Conservation (phyloP, 2,888 invertebrate species). For the Apeira syringaria region DNA sequence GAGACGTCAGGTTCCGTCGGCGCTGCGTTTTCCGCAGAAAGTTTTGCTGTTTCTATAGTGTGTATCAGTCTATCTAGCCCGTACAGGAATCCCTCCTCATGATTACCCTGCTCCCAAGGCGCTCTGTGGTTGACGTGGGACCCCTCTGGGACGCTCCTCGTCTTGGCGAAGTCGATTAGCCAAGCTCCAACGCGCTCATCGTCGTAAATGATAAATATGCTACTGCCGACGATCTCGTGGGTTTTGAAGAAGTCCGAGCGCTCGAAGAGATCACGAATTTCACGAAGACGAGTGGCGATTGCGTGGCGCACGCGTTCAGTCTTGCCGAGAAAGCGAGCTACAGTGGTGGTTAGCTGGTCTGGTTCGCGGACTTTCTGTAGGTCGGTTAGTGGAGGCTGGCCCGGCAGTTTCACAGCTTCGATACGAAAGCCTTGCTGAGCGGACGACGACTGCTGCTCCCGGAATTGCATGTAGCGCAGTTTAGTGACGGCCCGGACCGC, state of each 20-base stretch:
- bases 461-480: constrained; percentile 97
- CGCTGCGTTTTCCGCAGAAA: constrained; percentile 46
- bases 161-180: constrained; percentile 99
- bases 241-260: constrained; percentile 92
- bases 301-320: constrained; percentile 86
- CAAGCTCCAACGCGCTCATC: constrained; percentile 94
- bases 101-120: constrained; percentile 96
- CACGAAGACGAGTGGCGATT: constrained; percentile 88
- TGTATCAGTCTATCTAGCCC: constrained; percentile 96
- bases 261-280: constrained; percentile 91
- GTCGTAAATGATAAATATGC: constrained; percentile 97
- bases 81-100: constrained; percentile 96
- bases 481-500: constrained; percentile 94
- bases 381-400: constrained; percentile 92
- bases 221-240: constrained; percentile 97
- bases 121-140: constrained; percentile 89
- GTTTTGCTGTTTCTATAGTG: constrained; percentile 74
- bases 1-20: constrained; percentile 71
- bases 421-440: constrained; percentile 97
- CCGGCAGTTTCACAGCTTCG: constrained; percentile 95
- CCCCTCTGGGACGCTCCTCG: constrained; percentile 88
- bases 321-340: constrained; percentile 89
- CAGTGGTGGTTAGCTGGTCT: constrained; percentile 88
- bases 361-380: constrained; percentile 93
- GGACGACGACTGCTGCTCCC: constrained; percentile 96